Base-by-base conservation (phyloP, 2,888 invertebrate species). In the Lysandra coridon region DNA sequence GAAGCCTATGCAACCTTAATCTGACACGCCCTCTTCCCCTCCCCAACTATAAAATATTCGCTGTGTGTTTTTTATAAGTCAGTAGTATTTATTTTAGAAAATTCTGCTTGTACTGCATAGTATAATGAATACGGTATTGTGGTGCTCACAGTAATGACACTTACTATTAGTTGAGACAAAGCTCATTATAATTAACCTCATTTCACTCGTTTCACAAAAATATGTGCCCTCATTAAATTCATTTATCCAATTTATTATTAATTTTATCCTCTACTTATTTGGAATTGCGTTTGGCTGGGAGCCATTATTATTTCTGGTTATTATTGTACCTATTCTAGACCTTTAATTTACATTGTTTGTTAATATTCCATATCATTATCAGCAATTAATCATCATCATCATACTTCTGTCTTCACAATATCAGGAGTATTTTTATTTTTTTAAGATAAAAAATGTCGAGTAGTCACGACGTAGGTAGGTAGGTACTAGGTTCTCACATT, bases 191-290 rank as follows among this genome's bases (percentile, higher is more conserved):
- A 69, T 69, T 37, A 69, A 69, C 69, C 17, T 69, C 69, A 69
- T 33, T 69, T 37, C 33, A 69, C 69, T 33, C 2, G 69, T 69
- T 69, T 40, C 17, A 40, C 44, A 74, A 44, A 44, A 74, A 17
- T n/a, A n/a, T 23, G n/a, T 44, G 23, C n/a, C 33, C 53, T 33
- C 57, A 57, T 76, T 76, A 76, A 76, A 57, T 57, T 74, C n/a
- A 74, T 76, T 53, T 33, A 33, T 53, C 57, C 53, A 30, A 76
- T 76, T 76, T 33, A 30, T 76, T 53, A 76, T 76, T 33, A 76
- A 76, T 76, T 69, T 76, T 76, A 76, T 76, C 30, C n/a, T 76
- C 57, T 3, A n/a, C 76, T 30, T 76, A 76, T 76, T 76, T 75
- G 75, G 23, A 57, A 76, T 57, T 30, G 76, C 17, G 76, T 76